These are phyloP conservation scores for Meandrina meandrites DNA, from an alignment of 92 coral and sea anemone species.

Conservation along the genomic window DNA sequence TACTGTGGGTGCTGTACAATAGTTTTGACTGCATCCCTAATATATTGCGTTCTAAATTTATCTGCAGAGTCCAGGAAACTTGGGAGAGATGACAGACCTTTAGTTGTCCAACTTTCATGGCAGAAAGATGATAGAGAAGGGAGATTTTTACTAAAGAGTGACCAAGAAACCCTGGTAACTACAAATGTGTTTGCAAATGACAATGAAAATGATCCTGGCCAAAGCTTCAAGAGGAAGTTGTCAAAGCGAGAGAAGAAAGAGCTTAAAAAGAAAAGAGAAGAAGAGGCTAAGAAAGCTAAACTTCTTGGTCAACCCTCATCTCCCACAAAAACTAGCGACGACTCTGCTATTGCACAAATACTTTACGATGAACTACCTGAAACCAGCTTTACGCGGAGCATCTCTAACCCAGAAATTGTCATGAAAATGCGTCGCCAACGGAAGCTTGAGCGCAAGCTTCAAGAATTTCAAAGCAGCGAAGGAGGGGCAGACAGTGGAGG, in stretches of 20 bases:
- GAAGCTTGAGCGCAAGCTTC: constrained; percentile 76
- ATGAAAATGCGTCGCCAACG: constrained; percentile 92
- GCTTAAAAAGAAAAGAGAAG: constrained; percentile 71
- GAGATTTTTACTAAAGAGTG: constrained; percentile 90
- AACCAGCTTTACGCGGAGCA: constrained; percentile 88
- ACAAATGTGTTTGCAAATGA: constrained; percentile 67
- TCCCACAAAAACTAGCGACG: constrained; percentile 61
- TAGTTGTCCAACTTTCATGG: constrained; percentile 92
- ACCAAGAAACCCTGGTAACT: constrained; percentile 80
- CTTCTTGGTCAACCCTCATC: constrained; percentile 35
- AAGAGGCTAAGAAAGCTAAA: constrained; percentile 66
- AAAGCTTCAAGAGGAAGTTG: constrained; percentile 76
- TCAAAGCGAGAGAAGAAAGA: constrained; percentile 95
- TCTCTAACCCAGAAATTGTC: constrained; percentile 97
- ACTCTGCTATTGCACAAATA: constrained; percentile 77
- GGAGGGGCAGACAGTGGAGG: constrained; percentile 87
- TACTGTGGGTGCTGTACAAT: too few relatives aligned
- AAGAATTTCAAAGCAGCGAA: constrained; percentile 78
- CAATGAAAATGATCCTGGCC: constrained; percentile 61
- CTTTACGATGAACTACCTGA: constrained; percentile 90
- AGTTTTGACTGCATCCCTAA: too few relatives aligned
- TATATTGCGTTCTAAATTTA: background rate
- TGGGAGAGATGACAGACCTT: constrained; percentile 67
- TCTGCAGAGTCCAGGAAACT: constrained; percentile 79
- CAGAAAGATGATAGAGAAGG: constrained; percentile 92